Evolutionary conservation across 2,888 invertebrate species (phyloP).

Genomic region (Masnerella sp.): DNA sequence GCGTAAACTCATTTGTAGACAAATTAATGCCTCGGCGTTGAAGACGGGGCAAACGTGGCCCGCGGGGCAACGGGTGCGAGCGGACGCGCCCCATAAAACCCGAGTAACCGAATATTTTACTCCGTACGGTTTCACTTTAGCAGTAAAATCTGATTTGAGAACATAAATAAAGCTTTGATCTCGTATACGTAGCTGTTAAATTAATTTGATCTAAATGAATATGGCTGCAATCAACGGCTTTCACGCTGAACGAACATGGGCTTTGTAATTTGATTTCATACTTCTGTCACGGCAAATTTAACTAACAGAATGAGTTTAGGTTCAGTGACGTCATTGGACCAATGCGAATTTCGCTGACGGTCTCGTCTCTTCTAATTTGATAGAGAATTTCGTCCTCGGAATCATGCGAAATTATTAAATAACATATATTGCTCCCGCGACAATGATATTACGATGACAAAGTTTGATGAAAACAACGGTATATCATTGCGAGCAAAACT

Average conservation of each 20-base stretch:
- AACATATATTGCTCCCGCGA: conserved; percentile 47
- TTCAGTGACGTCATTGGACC: conserved; percentile 60
- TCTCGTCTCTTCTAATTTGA: conserved; percentile 57
- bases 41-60: neutral
- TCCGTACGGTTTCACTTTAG: conserved; percentile 55
- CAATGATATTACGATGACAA: conserved; percentile 54
- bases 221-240: conserved; percentile 63
- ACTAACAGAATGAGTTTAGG: conserved; percentile 62
- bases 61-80: neutral
- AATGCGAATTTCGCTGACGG: conserved; percentile 54
- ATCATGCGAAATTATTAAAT: conserved; percentile 56
- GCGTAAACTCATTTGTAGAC: conserved; percentile 8
- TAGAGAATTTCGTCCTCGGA: conserved; percentile 53
- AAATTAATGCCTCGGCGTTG: neutral
- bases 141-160: conserved; percentile 58
- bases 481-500: conserved; percentile 31
- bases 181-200: conserved; percentile 61
- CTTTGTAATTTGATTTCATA: conserved; percentile 62
- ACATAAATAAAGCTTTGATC: conserved; percentile 62
- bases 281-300: conserved; percentile 62
- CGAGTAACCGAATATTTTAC: conserved; percentile 54
- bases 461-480: conserved; percentile 51
- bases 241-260: conserved; percentile 62
- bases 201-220: conserved; percentile 63
- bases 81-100: conserved; percentile 25